Evolutionary conservation across 35 echinoderm and acorn worm species (phyloP), one percentile per base, ranked within the genome.

Genomic region (Patiria miniata): DNA sequence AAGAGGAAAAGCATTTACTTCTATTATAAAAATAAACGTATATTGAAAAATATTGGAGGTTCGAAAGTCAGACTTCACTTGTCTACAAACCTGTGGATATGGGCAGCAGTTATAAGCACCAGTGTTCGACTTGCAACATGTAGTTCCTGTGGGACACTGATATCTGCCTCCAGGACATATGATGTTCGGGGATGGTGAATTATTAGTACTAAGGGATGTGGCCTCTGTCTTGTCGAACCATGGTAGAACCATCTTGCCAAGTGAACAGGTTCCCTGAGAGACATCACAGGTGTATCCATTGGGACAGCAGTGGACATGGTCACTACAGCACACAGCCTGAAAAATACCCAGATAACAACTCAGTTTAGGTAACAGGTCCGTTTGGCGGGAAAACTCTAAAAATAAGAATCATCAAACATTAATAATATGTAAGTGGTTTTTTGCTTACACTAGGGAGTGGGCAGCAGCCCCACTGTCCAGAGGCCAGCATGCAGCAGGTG

Each of bases 301-400:
- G 28, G 89, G 93, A 88, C 93, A 95, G 56, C 93, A 95, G 36
- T 95, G 85, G 18, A 80, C 9, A 7, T 69, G 52, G 57, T 95
- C 93, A 23, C 68, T 69, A 78, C 93, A 95, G 60, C 93, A 95
- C 10, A 85, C 89, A 78, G 93, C 93, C 93, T 95, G 77, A 52
- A 87, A 65, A 95, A 78, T 57, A 19, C 37, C 9, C 19, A 39
- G 15, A 79, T 8, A 12, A 47, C 12, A 47, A 47, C 42, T 47
- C 12, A 47, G 4, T 47, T 47, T 47, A 6, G 4, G 4, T 47
- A 6, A 47, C 42, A 47, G 12, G 42, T 47, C n/a, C n/a, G n/a
- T n/a, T n/a, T n/a, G n/a, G n/a, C n/a, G n/a, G n/a, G n/a, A n/a
- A 4, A 47, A 47, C 42, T 47, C n/a, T 47, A 4, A 47, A 47